phyloP scores from a whole-genome alignment of 2,113 vertebrate genomes.

The Silurus glanis region DNA sequence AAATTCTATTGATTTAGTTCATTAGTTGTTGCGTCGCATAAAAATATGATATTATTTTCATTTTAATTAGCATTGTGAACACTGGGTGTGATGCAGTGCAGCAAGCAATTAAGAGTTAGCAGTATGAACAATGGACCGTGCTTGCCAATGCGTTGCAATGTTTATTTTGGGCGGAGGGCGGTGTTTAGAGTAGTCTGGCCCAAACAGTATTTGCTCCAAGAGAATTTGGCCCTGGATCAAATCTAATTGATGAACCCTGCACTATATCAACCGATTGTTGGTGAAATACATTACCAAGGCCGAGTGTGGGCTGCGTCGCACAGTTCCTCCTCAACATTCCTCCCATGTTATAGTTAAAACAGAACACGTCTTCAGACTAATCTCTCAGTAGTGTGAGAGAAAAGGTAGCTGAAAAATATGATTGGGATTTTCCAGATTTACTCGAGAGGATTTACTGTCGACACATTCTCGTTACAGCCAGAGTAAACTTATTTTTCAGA shows the following conservation, averaged over 20 bases:
- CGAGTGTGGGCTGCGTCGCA: background rate
- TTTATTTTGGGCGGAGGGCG: background rate
- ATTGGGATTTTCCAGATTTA: background rate
- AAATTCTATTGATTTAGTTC: background rate
- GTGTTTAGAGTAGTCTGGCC: background rate
- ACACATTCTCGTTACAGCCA: background rate
- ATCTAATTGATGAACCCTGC: conserved; percentile 4
- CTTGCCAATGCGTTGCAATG: background rate
- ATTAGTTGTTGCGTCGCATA: background rate
- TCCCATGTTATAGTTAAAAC: background rate
- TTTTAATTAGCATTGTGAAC: background rate
- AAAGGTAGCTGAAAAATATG: background rate
- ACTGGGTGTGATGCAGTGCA: background rate
- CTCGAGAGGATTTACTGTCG: background rate
- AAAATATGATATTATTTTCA: background rate
- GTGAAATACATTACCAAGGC: background rate
- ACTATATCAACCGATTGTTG: background rate
- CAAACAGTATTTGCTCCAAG: background rate
- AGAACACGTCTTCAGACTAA: background rate
- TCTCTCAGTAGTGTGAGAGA: background rate
- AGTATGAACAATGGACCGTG: background rate
- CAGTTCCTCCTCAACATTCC: background rate
- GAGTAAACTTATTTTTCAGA: background rate
- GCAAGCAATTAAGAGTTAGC: background rate
- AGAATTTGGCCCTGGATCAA: conserved; percentile 2